These are phyloP conservation scores for Pelochelys cantorii DNA, from an alignment of 2,797 vertebrate species.

Conservation along the genomic window DNA sequence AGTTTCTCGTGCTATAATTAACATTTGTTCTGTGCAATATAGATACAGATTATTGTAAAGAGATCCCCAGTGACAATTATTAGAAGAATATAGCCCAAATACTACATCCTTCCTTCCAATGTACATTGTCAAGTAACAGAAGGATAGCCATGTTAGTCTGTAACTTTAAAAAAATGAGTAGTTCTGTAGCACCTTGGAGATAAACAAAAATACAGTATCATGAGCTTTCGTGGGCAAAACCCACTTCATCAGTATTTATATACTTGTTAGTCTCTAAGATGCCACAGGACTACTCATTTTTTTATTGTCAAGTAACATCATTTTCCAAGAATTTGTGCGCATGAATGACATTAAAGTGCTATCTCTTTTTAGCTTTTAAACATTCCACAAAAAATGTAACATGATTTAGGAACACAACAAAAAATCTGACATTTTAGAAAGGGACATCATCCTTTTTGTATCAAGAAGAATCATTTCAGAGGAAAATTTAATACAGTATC, in stretches of 20 bases:
- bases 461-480: slow-evolving; percentile 12
- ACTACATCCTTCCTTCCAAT: not conserved
- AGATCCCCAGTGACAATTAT: not conserved
- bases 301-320: not conserved
- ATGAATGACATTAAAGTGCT: not conserved
- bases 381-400: not conserved
- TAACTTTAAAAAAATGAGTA: too few relatives aligned
- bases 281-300: too few relatives aligned
- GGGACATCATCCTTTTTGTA: not conserved
- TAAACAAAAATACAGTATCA: too few relatives aligned
- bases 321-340: not conserved
- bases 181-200: too few relatives aligned
- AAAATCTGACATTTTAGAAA: not conserved
- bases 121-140: not conserved
- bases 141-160: too few relatives aligned
- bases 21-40: not conserved
- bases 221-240: too few relatives aligned
- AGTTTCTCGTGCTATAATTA: not conserved
- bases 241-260: too few relatives aligned
- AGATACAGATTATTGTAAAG: not conserved
- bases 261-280: too few relatives aligned
- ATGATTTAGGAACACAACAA: not conserved
- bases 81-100: not conserved
- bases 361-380: slow-evolving; percentile 14
- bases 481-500: slow-evolving; percentile 2